Evolutionary conservation across 2,888 invertebrate genomes (phyloP), one percentile per base, ranked within the genome.

Genomic region (Diarsia mendica): DNA sequence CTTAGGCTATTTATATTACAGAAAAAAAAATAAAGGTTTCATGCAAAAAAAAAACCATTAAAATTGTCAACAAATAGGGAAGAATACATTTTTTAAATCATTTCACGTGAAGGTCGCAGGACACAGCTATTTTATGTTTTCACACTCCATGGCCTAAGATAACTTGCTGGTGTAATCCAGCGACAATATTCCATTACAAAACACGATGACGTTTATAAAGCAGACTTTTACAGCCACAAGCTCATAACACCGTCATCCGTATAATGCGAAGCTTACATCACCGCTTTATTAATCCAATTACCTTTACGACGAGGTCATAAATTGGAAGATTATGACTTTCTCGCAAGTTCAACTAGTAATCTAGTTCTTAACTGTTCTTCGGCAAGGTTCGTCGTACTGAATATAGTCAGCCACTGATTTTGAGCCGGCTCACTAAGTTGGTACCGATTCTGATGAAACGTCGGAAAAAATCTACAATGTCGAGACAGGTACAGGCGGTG

Each of bases 231-330:
- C 23, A 46, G 20, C 68, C 63, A 68, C 28, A 23, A 18, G 46
- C n/a, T 33, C 33, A n/a, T 48, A 70, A 55, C 46, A 79, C 63
- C 48, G 79, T 46, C 58, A 72, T 65, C 51, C 33, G 48, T 66
- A 49, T 82, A 72, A 84, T 66, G 58, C 61, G 33, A 69, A 73
- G 60, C 68, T 71, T 73, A 85, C 63, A 70, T 63, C 63, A 64
- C 60, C 13, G 28, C 49, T 74, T 79, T 66, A 85, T 75, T 72
- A 82, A 84, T 82, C 82, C 72, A 85, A 75, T 82, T 79, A 84
- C 64, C 44, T 63, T 49, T 39, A 51, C 49, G 49, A 13, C 18
- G 53, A 60, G 49, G 39, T 69, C 58, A 67, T 79, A 67, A 83
- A 69, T 69, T 55, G 28, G 28, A 61, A 64, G 61, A 67, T 78